Conservation (phyloP, 2,797 vertebrate genomes). For the Leptodactylus fallax region DNA sequence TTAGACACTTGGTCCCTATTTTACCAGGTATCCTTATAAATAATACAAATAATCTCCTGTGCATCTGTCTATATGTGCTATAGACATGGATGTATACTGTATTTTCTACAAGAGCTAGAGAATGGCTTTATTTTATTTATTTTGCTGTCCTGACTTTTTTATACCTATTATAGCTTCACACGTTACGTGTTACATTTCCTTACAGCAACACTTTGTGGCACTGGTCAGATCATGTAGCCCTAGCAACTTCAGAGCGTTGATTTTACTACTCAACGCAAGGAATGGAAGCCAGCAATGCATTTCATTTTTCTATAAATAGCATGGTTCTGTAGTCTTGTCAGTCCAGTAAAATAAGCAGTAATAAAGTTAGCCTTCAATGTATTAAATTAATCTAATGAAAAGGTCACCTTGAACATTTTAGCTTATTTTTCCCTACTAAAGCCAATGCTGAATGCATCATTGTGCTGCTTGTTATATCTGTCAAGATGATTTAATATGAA, state of each 20-base stretch:
- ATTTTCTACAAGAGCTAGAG: background rate
- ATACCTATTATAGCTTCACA: constrained; percentile 49
- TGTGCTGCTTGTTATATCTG: constrained; percentile 49
- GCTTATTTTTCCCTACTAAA: constrained; percentile 37
- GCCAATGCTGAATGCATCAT: constrained; percentile 27
- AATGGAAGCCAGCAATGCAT: constrained; percentile 23
- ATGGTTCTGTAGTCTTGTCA: constrained; percentile 31
- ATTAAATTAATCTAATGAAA: constrained; percentile 51
- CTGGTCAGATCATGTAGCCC: constrained; percentile 34
- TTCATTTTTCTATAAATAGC: constrained; percentile 47
- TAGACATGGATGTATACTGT: no score
- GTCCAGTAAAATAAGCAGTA: constrained; percentile 51
- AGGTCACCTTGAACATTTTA: constrained; percentile 57
- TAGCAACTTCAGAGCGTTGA: constrained; percentile 38
- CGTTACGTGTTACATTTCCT: constrained; percentile 21
- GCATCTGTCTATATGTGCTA: background rate
- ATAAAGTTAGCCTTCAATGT: constrained; percentile 54
- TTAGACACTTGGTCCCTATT: no score
- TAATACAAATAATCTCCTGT: background rate
- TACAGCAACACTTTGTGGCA: constrained; percentile 19
- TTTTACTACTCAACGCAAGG: constrained; percentile 7
- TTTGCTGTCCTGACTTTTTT: background rate
- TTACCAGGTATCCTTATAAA: background rate
- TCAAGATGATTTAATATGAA: constrained; percentile 51
- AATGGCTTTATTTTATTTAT: background rate